Percentiles rank a stretch among this genome's conserved stretches.
phyloP scores from a whole-genome alignment of 2,888 invertebrate genomes.

The Antheraea assamensis region DNA sequence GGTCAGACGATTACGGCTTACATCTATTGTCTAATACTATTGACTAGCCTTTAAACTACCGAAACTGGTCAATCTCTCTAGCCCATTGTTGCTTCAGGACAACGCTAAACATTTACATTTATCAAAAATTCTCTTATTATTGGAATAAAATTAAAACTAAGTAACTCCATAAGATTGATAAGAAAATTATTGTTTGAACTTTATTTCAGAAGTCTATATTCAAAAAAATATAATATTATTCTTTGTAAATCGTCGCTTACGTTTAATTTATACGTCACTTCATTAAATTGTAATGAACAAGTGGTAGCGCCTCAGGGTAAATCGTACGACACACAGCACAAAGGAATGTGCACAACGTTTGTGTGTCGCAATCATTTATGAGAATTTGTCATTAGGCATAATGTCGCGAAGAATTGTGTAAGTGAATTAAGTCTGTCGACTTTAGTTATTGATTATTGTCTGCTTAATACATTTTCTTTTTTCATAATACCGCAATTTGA shows the following conservation, averaged over 20 bases:
- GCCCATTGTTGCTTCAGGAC: no score
- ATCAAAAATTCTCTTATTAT: no score
- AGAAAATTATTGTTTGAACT: no score
- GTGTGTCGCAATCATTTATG: slow-evolving; percentile 3
- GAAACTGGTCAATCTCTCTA: no score
- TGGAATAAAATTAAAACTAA: no score
- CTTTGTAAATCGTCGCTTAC: neutral
- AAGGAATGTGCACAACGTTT: neutral
- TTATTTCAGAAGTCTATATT: neutral
- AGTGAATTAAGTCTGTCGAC: neutral
- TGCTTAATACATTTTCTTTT: neutral
- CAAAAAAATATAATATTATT: neutral
- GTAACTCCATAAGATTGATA: no score
- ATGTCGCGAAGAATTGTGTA: neutral
- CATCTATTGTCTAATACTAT: no score
- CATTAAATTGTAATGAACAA: neutral
- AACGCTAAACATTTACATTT: no score
- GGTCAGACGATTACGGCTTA: no score
- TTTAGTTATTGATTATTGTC: neutral
- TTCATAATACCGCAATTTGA: neutral
- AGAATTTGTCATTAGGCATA: neutral
- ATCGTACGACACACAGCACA: neutral
- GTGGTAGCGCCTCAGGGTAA: neutral
- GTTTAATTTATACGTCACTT: neutral
- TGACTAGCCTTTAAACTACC: no score